Evolutionary conservation across 2,797 vertebrate species (phyloP), one percentile per base, ranked within the genome.

Genomic region (Peromyscus attwateri): DNA sequence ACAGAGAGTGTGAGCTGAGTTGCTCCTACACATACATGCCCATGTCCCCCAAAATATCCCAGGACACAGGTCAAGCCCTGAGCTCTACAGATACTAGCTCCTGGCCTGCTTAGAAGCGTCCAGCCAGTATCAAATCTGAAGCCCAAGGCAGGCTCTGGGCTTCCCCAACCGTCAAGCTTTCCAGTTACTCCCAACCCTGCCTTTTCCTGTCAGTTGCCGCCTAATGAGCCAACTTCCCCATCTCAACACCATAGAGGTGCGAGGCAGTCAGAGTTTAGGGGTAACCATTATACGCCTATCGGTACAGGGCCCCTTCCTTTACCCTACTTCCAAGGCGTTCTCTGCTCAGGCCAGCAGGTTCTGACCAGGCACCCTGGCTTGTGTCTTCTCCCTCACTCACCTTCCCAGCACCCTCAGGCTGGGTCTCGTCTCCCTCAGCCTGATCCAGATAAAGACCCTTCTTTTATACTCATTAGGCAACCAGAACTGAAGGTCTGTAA

Each of bases 401-500:
- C 12, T 49, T 62, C 23, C 73, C 6, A 25, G 16, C 68, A 8
- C 52, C 70, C 9, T 0, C 84, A 7, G 91, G 31, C 70, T 10
- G 37, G 73, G 43, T 57, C 70, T 75, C n/a, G 52, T 92, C 11
- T 46, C 88, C 79, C 71, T 55, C n/a, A 3, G 31, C 27, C 73
- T 57, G 79, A 83, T 52, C 52, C 75, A 64, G n/a, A 70, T 4
- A 23, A 55, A 80, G 64, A 40, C 55, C 29, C 66, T 89, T 88
- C 82, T 94, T 83, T 81, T 77, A 80, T 60, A 80, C 87, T 0
- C 0, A 21, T 25, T 80, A 85, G 83, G 55, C 83, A 93, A 73
- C 70, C 60, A 76, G 92, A 94, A 57, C 52, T 88, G 60, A 95
- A 96, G 88, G 93, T 81, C 87, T 80, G 80, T 87, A 77, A 84